Base-by-base conservation (phyloP, 2,888 invertebrate genomes). In the Sialis fuliginosa region DNA sequence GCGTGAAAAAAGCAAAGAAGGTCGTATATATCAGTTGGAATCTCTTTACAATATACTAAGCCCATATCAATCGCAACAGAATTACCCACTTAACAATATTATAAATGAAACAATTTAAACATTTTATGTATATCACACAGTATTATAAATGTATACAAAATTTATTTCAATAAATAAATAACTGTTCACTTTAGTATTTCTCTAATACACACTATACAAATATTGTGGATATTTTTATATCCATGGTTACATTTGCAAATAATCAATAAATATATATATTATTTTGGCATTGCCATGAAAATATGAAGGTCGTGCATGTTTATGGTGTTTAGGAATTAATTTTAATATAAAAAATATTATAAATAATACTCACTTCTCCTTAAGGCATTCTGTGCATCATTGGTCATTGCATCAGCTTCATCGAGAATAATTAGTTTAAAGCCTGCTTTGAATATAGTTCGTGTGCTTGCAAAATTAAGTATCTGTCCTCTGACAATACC, bases 351-450 rank as follows among this genome's bases (percentile, higher is more conserved):
- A 22, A 22, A 22, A 22, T 22, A 22, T 22, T 22, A 22, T 22
- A 22, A 22, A 22, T 22, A 22, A 22, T 48, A 68, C 75, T 74
- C 71, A 89, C 88, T 90, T 74, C 93, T 77, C 55, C 95, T 72
- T 1, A 96, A 71, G 32, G 98, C 97, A 74, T 97, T 99, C 63
- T 99, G 98, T 1, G 98, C 98, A 76, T 99, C 98, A 64, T 88
- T 87, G 1, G 97, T 99, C 97, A 98, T 98, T 0, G 96, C 93
- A 73, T 98, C 97, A 1, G 97, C 97, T 71, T 98, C 97, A 72
- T 98, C 97, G 22, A 98, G 69, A 54, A 98, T 95, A 39, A 98
- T 89, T 37, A 98, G 67, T 62, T 98, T 98, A 54, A 90, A 93
- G 0, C 91, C 89, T 43, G 84, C 82, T 66, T 84, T 90, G 61